Conservation (phyloP, 2,888 invertebrate species). For the Ditylenchus weischeri region DNA sequence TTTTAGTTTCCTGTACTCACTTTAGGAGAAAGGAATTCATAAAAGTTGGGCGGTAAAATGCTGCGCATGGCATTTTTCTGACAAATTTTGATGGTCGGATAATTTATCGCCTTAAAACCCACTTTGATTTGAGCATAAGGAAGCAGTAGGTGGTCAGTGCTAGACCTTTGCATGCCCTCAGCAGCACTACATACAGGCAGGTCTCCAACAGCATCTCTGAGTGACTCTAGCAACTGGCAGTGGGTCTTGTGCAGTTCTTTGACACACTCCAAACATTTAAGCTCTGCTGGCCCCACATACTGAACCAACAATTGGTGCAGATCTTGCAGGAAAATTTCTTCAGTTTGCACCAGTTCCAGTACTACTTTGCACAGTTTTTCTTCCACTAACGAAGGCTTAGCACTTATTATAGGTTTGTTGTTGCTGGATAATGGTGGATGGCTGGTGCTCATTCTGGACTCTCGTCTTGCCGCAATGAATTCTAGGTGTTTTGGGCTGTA, state of each 20-base stretch:
- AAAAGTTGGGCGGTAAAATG: too few relatives aligned
- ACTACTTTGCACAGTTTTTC: constrained; percentile 31
- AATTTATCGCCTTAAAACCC: too few relatives aligned
- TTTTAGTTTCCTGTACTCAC: too few relatives aligned
- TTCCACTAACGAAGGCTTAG: background rate
- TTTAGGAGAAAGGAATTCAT: too few relatives aligned
- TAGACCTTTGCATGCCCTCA: constrained; percentile 14
- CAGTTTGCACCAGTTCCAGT: constrained; percentile 32
- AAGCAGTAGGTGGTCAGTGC: background rate
- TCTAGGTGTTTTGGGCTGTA: constrained; percentile 1
- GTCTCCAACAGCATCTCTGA: constrained; percentile 32
- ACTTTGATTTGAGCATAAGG: constrained; percentile 28
- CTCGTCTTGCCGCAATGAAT: background rate
- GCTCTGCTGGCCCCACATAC: constrained; percentile 26
- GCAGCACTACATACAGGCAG: constrained; percentile 11
- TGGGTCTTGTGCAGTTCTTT: constrained; percentile 23
- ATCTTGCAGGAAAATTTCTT: constrained; percentile 31
- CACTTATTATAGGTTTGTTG: too few relatives aligned
- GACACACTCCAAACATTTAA: constrained; percentile 23
- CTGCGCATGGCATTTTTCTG: too few relatives aligned
- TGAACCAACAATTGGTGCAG: constrained; percentile 24
- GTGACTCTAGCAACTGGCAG: constrained; percentile 17
- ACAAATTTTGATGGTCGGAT: too few relatives aligned
- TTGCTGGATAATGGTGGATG: too few relatives aligned
- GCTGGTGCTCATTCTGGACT: too few relatives aligned